Base-by-base conservation (phyloP, 2,113 vertebrate genomes). In the Montifringilla adamsi region DNA sequence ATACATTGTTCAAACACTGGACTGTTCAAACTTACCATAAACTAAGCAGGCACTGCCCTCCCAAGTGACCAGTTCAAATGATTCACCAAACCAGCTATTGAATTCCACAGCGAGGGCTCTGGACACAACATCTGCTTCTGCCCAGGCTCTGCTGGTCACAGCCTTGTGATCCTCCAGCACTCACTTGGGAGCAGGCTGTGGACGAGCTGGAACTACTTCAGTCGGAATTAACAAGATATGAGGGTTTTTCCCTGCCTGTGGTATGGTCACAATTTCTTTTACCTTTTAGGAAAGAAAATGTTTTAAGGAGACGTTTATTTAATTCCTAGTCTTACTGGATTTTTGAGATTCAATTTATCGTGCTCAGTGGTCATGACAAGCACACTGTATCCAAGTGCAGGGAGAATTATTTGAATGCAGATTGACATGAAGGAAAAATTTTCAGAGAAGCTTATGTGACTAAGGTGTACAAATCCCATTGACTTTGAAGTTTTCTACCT, bases 161-260 rank as follows among this genome's bases (percentile, higher is more conserved):
- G 74, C 90, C 91, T 84, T 94, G 83, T 96, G 91, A 93, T 96
- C 94, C 94, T 91, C 94, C 68, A 47, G 39, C 19, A 17, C 79
- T 87, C 81, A 26, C 80, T 93, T 84, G 74, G 89, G 92, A 96
- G 80, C 33, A 75, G 63, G 75, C 90, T 97, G 87, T 83, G 89
- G 95, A 96, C n/a, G 64, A 97, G 86, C 94, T 96, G 94, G 91
- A 97, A 94, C 79, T 39, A 79, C 82, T 94, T 91, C 82, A n/a
- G 55, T 77, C 75, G 80, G 20, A 78, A 79, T 90, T 96, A 93
- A 96, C 56, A 94, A 82, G 72, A 76, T 30, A 7, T 3, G 35
- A 37, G 37, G 17, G 24, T 35, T 7, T 82, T 33, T 5, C 8
- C 13, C 33, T 33, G 59, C 43, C 31, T 43, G 31, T 56, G 13